Evolutionary conservation across 53 echinoderm and acorn worm genomes (phyloP).

Genomic region (Paelopatides confundens): DNA sequence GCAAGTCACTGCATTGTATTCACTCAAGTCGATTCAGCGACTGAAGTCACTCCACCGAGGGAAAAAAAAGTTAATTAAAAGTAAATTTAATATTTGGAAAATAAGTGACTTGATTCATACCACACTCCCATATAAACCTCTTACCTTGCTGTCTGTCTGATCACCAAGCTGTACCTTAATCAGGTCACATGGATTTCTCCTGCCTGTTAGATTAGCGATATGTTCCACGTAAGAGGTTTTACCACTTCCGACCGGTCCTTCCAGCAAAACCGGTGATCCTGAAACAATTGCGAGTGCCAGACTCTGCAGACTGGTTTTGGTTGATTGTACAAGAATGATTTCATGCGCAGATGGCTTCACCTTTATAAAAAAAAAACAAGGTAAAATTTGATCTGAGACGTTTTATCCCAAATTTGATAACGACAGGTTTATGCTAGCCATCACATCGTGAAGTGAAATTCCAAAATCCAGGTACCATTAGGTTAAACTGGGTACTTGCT

Average conservation of each 20-base stretch:
- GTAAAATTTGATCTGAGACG: not conserved
- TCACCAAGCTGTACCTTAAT: slow-evolving; percentile 95
- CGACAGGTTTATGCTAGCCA: too few species aligned
- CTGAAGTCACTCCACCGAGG: too few species aligned
- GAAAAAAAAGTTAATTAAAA: too few species aligned
- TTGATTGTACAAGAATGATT: slow-evolving; percentile 81
- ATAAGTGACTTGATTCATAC: too few species aligned
- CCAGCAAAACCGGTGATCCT: slow-evolving; percentile 78
- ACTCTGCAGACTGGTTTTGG: slow-evolving; percentile 73
- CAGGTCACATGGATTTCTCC: slow-evolving; percentile 49
- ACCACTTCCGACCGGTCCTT: slow-evolving; percentile 93
- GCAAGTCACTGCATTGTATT: too few species aligned
- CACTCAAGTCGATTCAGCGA: too few species aligned
- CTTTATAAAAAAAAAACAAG: not conserved
- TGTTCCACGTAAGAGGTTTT: slow-evolving; percentile 92
- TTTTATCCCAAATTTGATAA: too few species aligned
- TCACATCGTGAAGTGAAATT: too few species aligned
- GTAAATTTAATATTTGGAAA: not conserved
- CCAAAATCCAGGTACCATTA: too few species aligned
- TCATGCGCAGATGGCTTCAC: not conserved
- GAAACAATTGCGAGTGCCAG: slow-evolving; percentile 79
- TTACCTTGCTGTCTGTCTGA: slow-evolving; percentile 95
- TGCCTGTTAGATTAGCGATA: slow-evolving; percentile 76
- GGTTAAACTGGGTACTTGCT: too few species aligned
- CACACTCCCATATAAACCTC: not conserved